phyloP scores from a whole-genome alignment of 2,797 vertebrate species.

The Malacoraja senta region DNA sequence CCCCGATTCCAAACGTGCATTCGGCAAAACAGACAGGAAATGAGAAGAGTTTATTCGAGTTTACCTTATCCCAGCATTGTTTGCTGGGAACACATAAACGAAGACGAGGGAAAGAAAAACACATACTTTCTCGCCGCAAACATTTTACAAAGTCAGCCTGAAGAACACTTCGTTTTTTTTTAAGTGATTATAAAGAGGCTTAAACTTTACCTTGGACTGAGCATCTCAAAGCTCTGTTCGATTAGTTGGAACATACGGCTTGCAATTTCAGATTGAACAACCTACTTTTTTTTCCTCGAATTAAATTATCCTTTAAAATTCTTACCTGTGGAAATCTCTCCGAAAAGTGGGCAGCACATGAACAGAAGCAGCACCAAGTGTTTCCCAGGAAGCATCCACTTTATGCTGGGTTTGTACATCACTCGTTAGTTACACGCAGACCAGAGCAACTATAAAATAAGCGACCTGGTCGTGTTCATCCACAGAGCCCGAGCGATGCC shows the following conservation, averaged over 20 bases:
- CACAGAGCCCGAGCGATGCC: background rate
- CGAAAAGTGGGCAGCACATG: slow-evolving; percentile 4
- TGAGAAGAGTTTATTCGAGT: slow-evolving; percentile 24
- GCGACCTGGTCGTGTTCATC: background rate
- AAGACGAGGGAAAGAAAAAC: too few relatives aligned
- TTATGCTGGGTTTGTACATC: slow-evolving; percentile 30
- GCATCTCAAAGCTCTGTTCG: background rate
- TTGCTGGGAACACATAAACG: background rate
- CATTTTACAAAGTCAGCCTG: background rate
- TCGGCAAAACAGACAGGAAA: slow-evolving; percentile 44
- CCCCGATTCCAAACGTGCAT: slow-evolving; percentile 40
- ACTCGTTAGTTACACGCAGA: background rate
- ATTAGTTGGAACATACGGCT: background rate
- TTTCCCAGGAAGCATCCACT: background rate
- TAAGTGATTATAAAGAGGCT: too few relatives aligned
- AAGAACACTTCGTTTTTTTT: background rate
- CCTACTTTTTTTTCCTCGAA: too few relatives aligned
- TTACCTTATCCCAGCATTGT: slow-evolving; percentile 20
- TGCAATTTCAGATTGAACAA: background rate
- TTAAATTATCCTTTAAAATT: background rate
- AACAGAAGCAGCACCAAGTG: background rate
- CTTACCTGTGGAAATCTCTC: slow-evolving; percentile 34
- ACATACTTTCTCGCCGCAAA: background rate
- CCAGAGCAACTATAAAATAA: background rate
- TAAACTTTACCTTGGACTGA: background rate